A percentile compares a stretch with the other conserved stretches of the same genome.
phyloP scores from a whole-genome alignment of 2,797 vertebrate species.

The Rhynchotus rufescens region DNA sequence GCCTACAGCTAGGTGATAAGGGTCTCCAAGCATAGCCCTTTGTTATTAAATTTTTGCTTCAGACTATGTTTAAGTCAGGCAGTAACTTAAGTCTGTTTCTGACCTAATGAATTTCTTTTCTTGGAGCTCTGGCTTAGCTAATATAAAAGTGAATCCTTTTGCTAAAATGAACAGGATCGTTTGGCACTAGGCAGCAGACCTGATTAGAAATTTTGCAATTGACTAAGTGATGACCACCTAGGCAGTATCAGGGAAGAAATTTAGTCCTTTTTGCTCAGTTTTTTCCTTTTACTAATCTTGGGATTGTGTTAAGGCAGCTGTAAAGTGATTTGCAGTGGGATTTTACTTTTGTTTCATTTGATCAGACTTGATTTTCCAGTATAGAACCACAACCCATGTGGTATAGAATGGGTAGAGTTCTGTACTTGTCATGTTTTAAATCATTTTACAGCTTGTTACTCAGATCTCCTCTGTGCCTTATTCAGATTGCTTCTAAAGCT shows the following conservation, averaged over 20 bases:
- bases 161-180: not conserved
- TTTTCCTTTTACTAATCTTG: not conserved
- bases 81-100: not conserved
- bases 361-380: not conserved
- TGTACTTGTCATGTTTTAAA: not conserved
- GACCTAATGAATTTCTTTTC: not conserved
- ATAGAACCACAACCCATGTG: not conserved
- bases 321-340: not conserved
- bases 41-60: not conserved
- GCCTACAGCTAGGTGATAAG: not conserved
- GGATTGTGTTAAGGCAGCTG: not conserved
- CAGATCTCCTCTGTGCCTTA: not conserved
- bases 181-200: not conserved
- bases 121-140: not conserved
- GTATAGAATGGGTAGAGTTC: not conserved
- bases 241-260: not conserved
- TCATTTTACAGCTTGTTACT: rapidly evolving
- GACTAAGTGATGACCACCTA: not conserved
- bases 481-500: not conserved
- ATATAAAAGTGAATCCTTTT: not conserved
- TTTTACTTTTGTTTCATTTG: not conserved
- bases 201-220: not conserved
- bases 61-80: not conserved
- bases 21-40: not conserved
- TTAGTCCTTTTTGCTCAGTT: not conserved